Base-by-base conservation (phyloP, 2,888 invertebrate genomes). In the Rhopalosiphum nymphaeae region DNA sequence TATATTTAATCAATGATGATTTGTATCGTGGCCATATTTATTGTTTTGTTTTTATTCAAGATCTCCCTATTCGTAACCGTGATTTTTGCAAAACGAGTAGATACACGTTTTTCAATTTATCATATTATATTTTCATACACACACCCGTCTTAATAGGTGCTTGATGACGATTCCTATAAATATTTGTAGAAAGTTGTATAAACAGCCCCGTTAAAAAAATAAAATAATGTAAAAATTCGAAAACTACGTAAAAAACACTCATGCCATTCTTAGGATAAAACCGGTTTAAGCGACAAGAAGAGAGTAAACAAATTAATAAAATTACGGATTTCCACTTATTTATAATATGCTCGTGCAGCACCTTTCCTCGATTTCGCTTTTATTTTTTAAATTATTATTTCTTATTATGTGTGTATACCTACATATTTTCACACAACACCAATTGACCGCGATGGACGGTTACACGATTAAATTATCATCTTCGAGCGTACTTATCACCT, bases 291-390 rank as follows among this genome's bases (percentile, higher is more conserved):
- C 21, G 78, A 36, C 21, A 16, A 42, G 36, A 78, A 78, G 9
- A 78, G 78, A 78, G 78, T 78, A 78, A 78, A 36, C 36, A 78
- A 78, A 78, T 78, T 78, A 42, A 78, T 78, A 78, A 36, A 78
- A 9, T 78, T 78, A 78, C 36, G 36, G 78, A 78, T 78, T 78
- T 36, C 36, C 2, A 36, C 36, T 78, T 78, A 78, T 36, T 78
- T 78, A 78, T 21, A 78, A 9, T 3, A 36, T 21, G 78, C 36
- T 78, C 21, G 36, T 78, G 78, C 36, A 78, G 36, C 36, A 78
- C 78, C 21, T 78, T 78, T 78, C 36, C 78, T 36, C 21, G 36
- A 78, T 78, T 78, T 36, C 78, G 78, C 21, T 78, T 36, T 36
- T 78, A 36, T 78, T 78, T 78, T 36, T 78, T 36, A 78, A 78